Percentiles rank a stretch among this genome's conserved stretches.
Conservation (phyloP, 2,888 invertebrate genomes). For the Venustoraphidia nigricollis region DNA sequence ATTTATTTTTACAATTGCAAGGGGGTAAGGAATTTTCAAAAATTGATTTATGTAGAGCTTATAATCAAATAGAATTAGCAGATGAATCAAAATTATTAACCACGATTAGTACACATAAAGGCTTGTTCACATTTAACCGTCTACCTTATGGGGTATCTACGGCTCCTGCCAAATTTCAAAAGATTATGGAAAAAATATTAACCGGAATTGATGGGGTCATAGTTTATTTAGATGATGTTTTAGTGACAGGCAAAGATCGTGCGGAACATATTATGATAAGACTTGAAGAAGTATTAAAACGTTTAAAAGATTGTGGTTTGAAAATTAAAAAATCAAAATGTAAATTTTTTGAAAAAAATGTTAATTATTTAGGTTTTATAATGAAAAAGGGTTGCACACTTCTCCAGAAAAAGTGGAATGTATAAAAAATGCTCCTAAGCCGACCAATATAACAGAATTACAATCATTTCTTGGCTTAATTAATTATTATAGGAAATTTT, state of each 20-base stretch:
- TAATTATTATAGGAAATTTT: constrained; percentile 20
- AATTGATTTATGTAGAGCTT: too few species aligned
- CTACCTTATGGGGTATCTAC: too few species aligned
- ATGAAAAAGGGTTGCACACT: constrained; percentile 14
- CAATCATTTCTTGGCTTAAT: constrained; percentile 15
- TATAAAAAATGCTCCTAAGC: constrained; percentile 12
- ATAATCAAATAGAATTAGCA: too few species aligned
- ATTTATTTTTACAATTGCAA: too few species aligned
- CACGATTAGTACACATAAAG: too few species aligned
- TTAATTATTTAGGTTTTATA: constrained; percentile 15
- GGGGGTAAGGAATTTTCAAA: too few species aligned
- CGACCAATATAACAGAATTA: constrained; percentile 12
- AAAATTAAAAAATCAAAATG: constrained; percentile 12
- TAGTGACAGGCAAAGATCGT: constrained; percentile 9
- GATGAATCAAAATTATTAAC: too few species aligned
- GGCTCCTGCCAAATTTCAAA: constrained; percentile 18
- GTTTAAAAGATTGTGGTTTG: constrained; percentile 12
- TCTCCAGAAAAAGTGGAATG: constrained; percentile 12
- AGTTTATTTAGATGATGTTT: constrained; percentile 14
- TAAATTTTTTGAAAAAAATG: constrained; percentile 11
- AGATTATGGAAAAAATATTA: constrained; percentile 16
- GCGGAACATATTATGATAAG: constrained; percentile 9
- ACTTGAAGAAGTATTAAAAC: constrained; percentile 9
- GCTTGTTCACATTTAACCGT: too few species aligned
- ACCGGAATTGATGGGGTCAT: constrained; percentile 11